Conservation (phyloP, 2,888 invertebrate genomes). For the Tiliacea aurago region DNA sequence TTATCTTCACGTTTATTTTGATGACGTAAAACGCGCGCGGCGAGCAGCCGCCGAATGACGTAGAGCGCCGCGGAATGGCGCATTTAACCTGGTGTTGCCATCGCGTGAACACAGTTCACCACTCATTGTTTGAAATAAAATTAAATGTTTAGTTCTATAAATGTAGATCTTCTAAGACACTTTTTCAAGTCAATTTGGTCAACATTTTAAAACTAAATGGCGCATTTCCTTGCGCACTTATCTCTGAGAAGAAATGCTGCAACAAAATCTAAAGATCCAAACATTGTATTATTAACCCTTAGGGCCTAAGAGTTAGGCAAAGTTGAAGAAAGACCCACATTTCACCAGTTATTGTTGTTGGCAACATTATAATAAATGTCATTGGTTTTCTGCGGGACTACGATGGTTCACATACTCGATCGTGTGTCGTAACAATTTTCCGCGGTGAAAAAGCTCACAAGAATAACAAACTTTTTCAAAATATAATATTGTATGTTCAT, state of each 20-base stretch:
- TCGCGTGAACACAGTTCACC: conserved; percentile 27
- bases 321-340: no score
- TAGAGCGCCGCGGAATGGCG: conserved; percentile 81
- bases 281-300: no score
- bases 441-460: conserved; percentile 17
- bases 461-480: not conserved
- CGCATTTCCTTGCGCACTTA: no score
- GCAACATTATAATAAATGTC: conserved; percentile 72
- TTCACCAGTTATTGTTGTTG: no score
- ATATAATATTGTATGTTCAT: not conserved
- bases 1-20: conserved; percentile 75
- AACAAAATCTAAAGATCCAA: no score
- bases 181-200: not conserved
- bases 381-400: conserved; percentile 45
- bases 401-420: conserved; percentile 49
- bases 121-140: not conserved
- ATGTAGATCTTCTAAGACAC: no score
- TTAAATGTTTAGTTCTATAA: not conserved
- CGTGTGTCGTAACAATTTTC: conserved; percentile 11
- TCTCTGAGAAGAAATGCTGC: no score
- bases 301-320: no score
- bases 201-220: not conserved
- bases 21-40: conserved; percentile 70
- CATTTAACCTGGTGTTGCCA: conserved; percentile 78
- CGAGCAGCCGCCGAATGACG: conserved; percentile 62